Evolutionary conservation across 2,888 invertebrate species (phyloP), one percentile per base, ranked within the genome.

Genomic region (Xestia rhomboidea): DNA sequence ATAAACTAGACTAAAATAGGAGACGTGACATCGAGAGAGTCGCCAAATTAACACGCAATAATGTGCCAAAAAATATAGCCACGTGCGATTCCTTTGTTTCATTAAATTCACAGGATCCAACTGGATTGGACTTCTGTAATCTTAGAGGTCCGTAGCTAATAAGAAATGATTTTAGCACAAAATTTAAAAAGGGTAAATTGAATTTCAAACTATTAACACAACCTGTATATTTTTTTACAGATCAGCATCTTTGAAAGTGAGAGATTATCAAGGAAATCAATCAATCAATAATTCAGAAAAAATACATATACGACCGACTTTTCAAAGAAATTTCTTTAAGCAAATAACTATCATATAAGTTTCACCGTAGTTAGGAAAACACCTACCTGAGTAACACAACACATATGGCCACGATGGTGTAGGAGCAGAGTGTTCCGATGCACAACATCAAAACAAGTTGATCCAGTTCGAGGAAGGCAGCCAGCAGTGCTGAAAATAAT

Each of bases 371-470:
- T 24, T 18, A 1, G 2, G 4, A 49, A 5, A 51, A 18, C 34
- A 62, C 60, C 0, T 81, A 95, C 97, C 99, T 97, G 57, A 99
- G 95, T 69, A 99, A 96, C n/a, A 99, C 97, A 11, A 99, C 98
- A 88, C 98, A 98, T 11, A 98, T 97, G 2, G 99, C 98, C 4
- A 99, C 99, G 76, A 99, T 98, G 0, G 98, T 98, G 93, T 99
- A 99, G 0, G 98, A 98, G 82, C 98, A 94, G 1, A 99, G 95
- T 0, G 98, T 98, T 11, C 98, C 98, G 80, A 99, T 98, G 18
- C 99, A 98, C 97, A 99, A 98, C 97, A 99, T 98, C 90, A 98
- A 97, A 1, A 99, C 98, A 62, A 99, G 94, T 86, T 98, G 98
- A 6, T 97, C 97, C 73, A 99, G 95, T 87, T 99, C 98, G 89